Evolutionary conservation across 2,113 vertebrate species (phyloP), one percentile per base, ranked within the genome.

Genomic region (Heterochromis multidens): DNA sequence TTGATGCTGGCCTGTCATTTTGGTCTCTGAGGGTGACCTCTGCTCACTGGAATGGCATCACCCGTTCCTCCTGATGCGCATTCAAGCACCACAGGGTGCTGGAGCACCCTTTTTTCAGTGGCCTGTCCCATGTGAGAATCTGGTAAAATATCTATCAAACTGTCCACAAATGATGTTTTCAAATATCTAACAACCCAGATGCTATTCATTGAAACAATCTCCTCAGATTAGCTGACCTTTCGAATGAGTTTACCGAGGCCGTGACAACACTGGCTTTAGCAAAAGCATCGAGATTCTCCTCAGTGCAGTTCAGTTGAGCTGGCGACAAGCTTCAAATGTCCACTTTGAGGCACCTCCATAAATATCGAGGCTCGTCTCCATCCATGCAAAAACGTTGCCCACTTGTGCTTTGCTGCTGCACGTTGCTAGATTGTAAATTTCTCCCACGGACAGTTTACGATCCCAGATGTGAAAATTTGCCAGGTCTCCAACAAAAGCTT

Each of bases 391-490:
- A 90, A 99, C 98, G 2, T 99, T 99, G 72, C 99, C 99, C 0
- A 97, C 89, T 6, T 97, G 97, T 0, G 98, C 98, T 94, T 97
- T 97, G 96, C 95, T 95, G 96, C 97, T 99, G 97, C 99, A 99
- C 4, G 98, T 99, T 19, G 99, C 98, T 86, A 99, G 95, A 91
- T 97, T 97, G 92, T 98, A 99, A 86, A 99, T 97, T 95, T 99
- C 99, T 3, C 96, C 98, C 0, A 97, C 95, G 4, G 97, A 97
- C 88, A 99, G 96, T 94, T 98, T 98, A 33, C 97, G 96, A 92
- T 99, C 99, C 99, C 99, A 99, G 95, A 99, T 96, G 96, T 99
- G 97, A 94, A 99, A 98, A 77, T 99, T 98, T 11, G 99, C 97
- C 93, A 99, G 94, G 92, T 99, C 97, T 3, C 99, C 99, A 14